Conservation (phyloP, 2,113 vertebrate genomes). For the Hyperopisus bebe region DNA sequence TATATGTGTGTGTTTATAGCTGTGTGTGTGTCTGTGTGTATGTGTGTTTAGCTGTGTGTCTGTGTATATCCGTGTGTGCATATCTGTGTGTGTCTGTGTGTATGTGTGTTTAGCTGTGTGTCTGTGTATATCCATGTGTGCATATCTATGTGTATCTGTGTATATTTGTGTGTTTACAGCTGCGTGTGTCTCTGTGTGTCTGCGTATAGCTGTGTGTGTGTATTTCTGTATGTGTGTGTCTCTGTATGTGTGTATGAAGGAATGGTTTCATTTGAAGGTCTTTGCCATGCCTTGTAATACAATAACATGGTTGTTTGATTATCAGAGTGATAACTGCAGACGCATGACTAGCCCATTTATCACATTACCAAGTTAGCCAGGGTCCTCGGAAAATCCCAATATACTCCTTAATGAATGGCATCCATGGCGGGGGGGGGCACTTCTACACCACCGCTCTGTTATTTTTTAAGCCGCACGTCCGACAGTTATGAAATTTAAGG, state of each 20-base stretch:
- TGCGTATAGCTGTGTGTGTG: too few relatives aligned
- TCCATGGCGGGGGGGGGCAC: conserved; percentile 27
- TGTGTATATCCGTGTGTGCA: too few relatives aligned
- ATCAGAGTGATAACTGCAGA: conserved; percentile 46
- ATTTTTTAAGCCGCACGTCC: conserved; percentile 37
- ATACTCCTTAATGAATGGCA: conserved; percentile 45
- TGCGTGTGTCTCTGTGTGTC: too few relatives aligned
- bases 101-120: too few relatives aligned
- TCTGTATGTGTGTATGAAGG: conserved; percentile 7
- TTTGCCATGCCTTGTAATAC: conserved; percentile 42
- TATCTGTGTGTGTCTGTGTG: too few relatives aligned
- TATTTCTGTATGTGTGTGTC: too few relatives aligned
- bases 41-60: not conserved
- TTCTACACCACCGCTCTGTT: conserved; percentile 39
- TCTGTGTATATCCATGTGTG: too few relatives aligned
- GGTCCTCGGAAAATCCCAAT: conserved; percentile 38
- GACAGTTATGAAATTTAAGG: conserved; percentile 51
- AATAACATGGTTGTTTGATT: conserved; percentile 47
- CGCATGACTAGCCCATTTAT: conserved; percentile 45
- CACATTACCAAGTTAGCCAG: conserved; percentile 48
- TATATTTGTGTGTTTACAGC: too few relatives aligned
- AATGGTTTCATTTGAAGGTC: conserved; percentile 38
- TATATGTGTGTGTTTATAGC: too few relatives aligned
- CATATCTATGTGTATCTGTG: not conserved
- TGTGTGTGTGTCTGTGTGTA: too few relatives aligned